These are phyloP conservation scores for Epinotia bilunana DNA, from an alignment of 2,888 invertebrate species.

Conservation along the genomic window DNA sequence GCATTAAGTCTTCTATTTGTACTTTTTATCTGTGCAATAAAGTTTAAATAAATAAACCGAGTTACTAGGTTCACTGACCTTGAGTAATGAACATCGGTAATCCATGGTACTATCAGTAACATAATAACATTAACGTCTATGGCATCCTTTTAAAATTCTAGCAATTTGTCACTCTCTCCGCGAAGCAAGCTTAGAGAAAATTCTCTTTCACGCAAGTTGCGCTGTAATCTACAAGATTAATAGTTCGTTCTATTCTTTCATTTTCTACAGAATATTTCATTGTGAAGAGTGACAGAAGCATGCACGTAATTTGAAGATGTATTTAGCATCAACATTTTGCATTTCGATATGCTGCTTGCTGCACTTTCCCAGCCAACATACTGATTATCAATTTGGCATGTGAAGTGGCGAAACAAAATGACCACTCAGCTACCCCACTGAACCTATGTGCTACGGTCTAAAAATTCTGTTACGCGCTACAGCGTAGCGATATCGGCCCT, in stretches of 20 bases:
- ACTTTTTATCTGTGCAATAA: too few species aligned
- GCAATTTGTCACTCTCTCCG: conserved; percentile 28
- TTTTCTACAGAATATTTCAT: background rate
- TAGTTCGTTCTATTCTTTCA: conserved; percentile 18
- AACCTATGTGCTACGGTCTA: too few species aligned
- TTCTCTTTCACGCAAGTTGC: conserved; percentile 14
- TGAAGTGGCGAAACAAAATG: too few species aligned
- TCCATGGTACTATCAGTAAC: background rate
- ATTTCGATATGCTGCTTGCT: background rate
- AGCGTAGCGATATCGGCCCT: too few species aligned
- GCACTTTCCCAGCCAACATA: too few species aligned
- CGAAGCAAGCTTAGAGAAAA: conserved; percentile 14
- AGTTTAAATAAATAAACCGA: too few species aligned
- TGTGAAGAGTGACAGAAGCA: background rate
- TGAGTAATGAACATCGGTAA: too few species aligned
- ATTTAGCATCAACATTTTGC: background rate
- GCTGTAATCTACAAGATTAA: conserved; percentile 23
- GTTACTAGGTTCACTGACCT: too few species aligned
- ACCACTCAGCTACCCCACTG: too few species aligned
- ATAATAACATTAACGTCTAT: conserved; percentile 2
- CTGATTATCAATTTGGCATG: too few species aligned
- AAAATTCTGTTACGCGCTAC: too few species aligned
- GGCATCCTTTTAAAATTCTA: conserved; percentile 15
- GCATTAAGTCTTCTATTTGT: too few species aligned
- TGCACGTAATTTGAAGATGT: background rate